Evolutionary conservation across 1,140 invertebrate genomes (phyloP).

Genomic region (Heliconius himera): DNA sequence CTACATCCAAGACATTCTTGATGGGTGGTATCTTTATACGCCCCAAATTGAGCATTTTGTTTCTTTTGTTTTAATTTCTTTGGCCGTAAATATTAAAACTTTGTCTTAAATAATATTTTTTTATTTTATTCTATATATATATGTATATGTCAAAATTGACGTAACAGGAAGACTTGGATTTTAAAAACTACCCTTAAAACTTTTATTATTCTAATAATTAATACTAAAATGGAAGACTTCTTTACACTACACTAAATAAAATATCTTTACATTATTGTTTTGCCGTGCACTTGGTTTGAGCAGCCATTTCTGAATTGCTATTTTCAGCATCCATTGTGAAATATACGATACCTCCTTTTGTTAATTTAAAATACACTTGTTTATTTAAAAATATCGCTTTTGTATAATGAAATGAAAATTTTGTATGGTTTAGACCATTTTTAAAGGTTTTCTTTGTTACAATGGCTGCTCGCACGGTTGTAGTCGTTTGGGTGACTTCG

Average conservation of each 20-base stretch:
- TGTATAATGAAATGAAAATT: constrained; percentile 16
- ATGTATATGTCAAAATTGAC: constrained; percentile 54
- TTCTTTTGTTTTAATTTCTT: constrained; percentile 31
- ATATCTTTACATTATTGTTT: constrained; percentile 59
- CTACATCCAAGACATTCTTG: constrained; percentile 88
- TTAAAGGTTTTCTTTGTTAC: constrained; percentile 55
- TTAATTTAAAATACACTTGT: constrained; percentile 18
- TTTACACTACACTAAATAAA: constrained; percentile 64
- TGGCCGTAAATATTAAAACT: not conserved
- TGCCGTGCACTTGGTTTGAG: constrained; percentile 48
- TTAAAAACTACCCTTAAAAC: constrained; percentile 45
- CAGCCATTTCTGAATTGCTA: constrained; percentile 43
- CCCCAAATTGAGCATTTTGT: constrained; percentile 77
- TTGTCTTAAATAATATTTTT: constrained; percentile 13
- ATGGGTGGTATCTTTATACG: constrained; percentile 86
- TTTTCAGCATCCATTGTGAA: constrained; percentile 22
- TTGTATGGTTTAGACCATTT: constrained; percentile 42
- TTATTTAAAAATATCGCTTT: constrained; percentile 16
- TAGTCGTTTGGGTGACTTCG: constrained; percentile 37
- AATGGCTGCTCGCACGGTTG: constrained; percentile 54
- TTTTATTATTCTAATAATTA: constrained; percentile 29
- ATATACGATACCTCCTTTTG: not conserved
- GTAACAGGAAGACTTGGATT: constrained; percentile 62
- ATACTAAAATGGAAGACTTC: constrained; percentile 75
- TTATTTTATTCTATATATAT: constrained; percentile 28